Evolutionary conservation across 1,140 invertebrate species (phyloP).

Genomic region (Chrysopa pallens): DNA sequence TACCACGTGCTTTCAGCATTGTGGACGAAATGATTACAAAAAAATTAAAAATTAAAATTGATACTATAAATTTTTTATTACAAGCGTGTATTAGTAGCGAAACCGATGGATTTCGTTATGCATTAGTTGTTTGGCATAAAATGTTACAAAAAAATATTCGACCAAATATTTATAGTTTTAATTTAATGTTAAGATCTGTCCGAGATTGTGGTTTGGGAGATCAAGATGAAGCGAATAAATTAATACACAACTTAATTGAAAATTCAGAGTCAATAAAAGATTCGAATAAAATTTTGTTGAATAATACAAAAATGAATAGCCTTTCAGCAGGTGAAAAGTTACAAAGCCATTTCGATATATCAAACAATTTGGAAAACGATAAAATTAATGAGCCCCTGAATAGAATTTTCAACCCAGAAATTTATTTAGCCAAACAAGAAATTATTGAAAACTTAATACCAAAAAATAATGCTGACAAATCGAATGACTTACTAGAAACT

Average conservation of each 20-base stretch:
- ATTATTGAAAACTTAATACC: no score
- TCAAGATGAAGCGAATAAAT: conserved; percentile 32
- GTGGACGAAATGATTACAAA: conserved; percentile 68
- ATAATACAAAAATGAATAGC: background rate
- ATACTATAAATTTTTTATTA: conserved; percentile 62
- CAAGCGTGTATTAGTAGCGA: conserved; percentile 65
- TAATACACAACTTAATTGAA: background rate
- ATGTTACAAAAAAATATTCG: conserved; percentile 43
- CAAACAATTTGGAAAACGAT: no score
- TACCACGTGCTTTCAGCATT: conserved; percentile 55
- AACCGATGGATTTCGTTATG: conserved; percentile 59
- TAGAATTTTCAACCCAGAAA: no score
- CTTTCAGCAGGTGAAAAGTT: background rate
- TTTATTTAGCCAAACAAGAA: no score
- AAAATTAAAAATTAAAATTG: conserved; percentile 37
- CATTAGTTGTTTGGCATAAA: conserved; percentile 67
- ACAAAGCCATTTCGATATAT: conserved; percentile 12
- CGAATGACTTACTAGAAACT: no score
- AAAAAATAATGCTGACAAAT: no score
- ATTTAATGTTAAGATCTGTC: conserved; percentile 57
- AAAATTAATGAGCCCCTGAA: no score
- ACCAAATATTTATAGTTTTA: conserved; percentile 57
- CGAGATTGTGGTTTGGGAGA: conserved; percentile 64
- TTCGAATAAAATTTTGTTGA: background rate
- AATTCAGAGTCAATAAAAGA: background rate